Conservation (phyloP, 1,140 invertebrate genomes). For the Maconellicoccus hirsutus region DNA sequence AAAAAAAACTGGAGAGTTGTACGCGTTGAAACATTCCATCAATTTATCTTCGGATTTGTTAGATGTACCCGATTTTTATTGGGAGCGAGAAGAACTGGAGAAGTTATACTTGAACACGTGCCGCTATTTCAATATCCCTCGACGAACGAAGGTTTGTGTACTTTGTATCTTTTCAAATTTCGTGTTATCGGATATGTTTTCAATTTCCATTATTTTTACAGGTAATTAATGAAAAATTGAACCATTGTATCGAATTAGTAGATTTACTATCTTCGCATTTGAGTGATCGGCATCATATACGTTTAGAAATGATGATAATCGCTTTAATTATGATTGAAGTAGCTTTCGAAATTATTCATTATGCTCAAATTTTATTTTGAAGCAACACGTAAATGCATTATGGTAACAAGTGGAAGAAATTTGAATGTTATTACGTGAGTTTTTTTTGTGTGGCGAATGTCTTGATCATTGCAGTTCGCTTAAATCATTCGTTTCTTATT, state of each 20-base stretch:
- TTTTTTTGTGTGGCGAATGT: no score
- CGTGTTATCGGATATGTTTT: background rate
- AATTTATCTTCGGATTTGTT: conserved; percentile 87
- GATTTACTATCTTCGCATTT: conserved; percentile 76
- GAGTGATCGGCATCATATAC: conserved; percentile 77
- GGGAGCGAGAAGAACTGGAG: conserved; percentile 84
- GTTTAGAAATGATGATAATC: conserved; percentile 95
- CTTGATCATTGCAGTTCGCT: no score
- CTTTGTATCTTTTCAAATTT: background rate
- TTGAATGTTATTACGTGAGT: no score
- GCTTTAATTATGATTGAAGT: conserved; percentile 90
- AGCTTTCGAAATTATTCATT: conserved; percentile 73
- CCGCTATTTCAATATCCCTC: conserved; percentile 68
- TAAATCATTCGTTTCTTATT: no score
- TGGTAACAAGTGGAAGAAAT: no score
- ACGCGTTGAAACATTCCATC: conserved; percentile 74
- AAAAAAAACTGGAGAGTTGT: conserved; percentile 82
- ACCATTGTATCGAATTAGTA: conserved; percentile 81
- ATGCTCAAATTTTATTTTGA: conserved; percentile 34
- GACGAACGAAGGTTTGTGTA: conserved; percentile 58
- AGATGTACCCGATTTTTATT: conserved; percentile 94
- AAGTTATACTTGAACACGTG: conserved; percentile 65
- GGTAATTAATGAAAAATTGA: conserved; percentile 91
- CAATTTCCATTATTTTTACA: no score
- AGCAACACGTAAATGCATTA: no score